Evolutionary conservation across 2,888 invertebrate species (phyloP), one percentile per base, ranked within the genome.

Genomic region (Cantharis flavilabris): DNA sequence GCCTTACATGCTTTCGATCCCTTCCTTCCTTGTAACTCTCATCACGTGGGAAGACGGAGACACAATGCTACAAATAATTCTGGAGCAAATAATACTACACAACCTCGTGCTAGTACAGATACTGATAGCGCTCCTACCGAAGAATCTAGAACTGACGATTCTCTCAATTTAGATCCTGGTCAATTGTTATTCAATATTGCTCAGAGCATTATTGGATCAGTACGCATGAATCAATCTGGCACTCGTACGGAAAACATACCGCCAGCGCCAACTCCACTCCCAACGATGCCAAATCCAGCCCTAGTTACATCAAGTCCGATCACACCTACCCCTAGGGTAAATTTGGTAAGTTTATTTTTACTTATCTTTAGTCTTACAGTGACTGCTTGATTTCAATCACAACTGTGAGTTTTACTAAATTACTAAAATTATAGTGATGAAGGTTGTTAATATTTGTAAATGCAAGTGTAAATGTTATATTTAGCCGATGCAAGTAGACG

Each of bases 11-110:
- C 90, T 74, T 92, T 92, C 80, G 93, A 93, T 87, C 92, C 92
- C 33, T 94, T 93, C 84, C 88, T 95, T 81, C 93, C 93, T 1
- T 95, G 94, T 84, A 93, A 92, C 85, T 94, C 93, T 62, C 93
- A 94, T 86, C 94, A 94, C 83, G 89, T 93, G 71, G 90, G 90
- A 0, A 82, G 82, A 33, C 49, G 49, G 49, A 78, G 85, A 20
- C 79, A 83, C 26, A 73, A 67, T 67, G 26, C 23, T 23, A 23
- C 65, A 23, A 67, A 67, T 26, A 26, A 18, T 30, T 49, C 49
- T 2, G 49, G 49, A 49, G 65, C 65, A 5, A 67, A 23, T 83
- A 79, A 80, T 82, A 18, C 83, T 79, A 76, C 81, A 84, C 79
- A 76, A 88, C 62, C 86, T 86, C 65, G 26, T 23, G 20, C 65